phyloP scores from a whole-genome alignment of 2,113 vertebrate species.

The Odocoileus hemionus region DNA sequence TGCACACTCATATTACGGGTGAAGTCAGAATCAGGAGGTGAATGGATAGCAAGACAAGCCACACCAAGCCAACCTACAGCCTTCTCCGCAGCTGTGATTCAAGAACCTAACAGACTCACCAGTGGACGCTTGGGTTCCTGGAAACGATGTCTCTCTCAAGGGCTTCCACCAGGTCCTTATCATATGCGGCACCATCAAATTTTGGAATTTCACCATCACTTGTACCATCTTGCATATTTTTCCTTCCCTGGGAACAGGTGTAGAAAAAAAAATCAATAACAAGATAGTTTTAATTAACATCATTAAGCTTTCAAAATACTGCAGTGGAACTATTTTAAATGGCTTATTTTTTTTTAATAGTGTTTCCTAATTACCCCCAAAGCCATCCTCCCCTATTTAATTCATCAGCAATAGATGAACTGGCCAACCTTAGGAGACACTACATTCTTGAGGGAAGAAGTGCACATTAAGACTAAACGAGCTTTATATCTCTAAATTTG shows the following conservation, averaged over 20 bases:
- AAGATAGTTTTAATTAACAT: constrained; percentile 7
- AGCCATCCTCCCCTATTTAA: background rate
- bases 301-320: constrained; percentile 5
- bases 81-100: background rate
- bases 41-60: background rate
- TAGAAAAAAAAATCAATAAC: constrained; percentile 29
- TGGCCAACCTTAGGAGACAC: background rate
- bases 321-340: background rate
- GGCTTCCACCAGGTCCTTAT: constrained; percentile 92
- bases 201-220: constrained; percentile 88
- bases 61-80: background rate
- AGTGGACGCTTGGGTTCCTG: constrained; percentile 95
- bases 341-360: background rate
- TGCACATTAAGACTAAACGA: background rate
- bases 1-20: constrained; percentile 1
- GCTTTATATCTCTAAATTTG: background rate
- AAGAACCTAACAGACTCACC: constrained; percentile 79
- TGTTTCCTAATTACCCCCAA: background rate
- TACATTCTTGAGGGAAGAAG: background rate
- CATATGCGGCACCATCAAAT: constrained; percentile 92
- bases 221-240: constrained; percentile 81
- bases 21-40: constrained; percentile 37
- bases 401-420: background rate
- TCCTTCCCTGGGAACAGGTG: constrained; percentile 84
- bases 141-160: constrained; percentile 98